Base-by-base conservation (phyloP, 2,797 vertebrate species). In the Xenops minutus region DNA sequence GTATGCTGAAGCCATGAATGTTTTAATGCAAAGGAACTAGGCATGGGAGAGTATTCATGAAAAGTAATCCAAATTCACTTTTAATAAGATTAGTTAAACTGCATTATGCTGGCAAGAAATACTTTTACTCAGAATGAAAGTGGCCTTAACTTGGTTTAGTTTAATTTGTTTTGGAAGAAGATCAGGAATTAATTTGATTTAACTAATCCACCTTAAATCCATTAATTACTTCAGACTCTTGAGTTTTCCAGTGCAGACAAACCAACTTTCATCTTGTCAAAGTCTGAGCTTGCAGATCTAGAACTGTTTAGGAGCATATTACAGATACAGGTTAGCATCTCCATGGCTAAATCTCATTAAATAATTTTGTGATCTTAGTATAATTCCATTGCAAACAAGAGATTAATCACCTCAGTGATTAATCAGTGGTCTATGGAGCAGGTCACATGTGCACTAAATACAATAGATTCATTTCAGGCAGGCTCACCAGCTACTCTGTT, bases 101-200 rank as follows among this genome's bases (percentile, higher is more conserved):
- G 64, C 63, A 92, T 94, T 89, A 91, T 84, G 67, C 46, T 90
- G 74, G 73, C 73, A 88, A 95, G 73, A 78, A 39, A 58, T 81
- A 76, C n/a, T 92, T 85, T 93, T 88, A 83, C 77, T 92, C 48
- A 55, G 83, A 93, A 84, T 48, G 29, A 90, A 96, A 95, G 62
- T 34, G 39, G 68, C 6, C 69, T 95, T 94, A 95, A 90, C 82
- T 90, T 86, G 66, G 90, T 95, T 95, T 90, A 86, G 79, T 88
- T 92, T 94, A 94, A 97, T 94, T 95, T 88, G 59, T 62, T 91
- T 93, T 94, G 88, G 88, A 95, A 95, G 74, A 89, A 68, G 77
- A 92, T 81, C 90, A 86, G 77, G 77, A 93, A 82, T 90, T 95
- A 95, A 95, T 95, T 77, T 78, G 77, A 94, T 94, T 95, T 95